Evolutionary conservation across 2,113 vertebrate species (phyloP), one percentile per base, ranked within the genome.

Genomic region (Hiodon alosoides): DNA sequence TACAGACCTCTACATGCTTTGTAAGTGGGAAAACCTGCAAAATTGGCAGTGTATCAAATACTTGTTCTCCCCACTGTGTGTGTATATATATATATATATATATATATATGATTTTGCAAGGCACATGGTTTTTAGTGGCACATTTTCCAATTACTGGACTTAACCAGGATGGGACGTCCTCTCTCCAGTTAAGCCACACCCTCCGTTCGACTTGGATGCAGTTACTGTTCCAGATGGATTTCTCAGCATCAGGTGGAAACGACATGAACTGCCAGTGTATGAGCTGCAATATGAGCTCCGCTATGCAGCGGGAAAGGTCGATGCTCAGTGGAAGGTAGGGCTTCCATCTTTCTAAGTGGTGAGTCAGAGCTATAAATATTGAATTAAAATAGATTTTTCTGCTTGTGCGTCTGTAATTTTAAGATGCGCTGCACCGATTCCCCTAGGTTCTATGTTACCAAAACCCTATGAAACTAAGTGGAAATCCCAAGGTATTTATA

Each of bases 171-270:
- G 70, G 50, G 60, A 31, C 70, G 79, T 55, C 73, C 3, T 62
- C 50, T 59, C 67, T 78, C 77, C 80, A 99, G 97, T 97, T 69
- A 98, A 94, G 82, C 95, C 93, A 0, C 83, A 91, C 59, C 75
- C 92, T 74, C 94, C 95, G 9, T 87, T 85, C 6, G 82, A 52
- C 0, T 80, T 98, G 47, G 79, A 77, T 78, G 95, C 94, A 50
- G 89, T 93, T 72, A 94, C 80, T 74, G 81, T 51, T 72, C 87
- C 86, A 2, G 78, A 66, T 2, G 92, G 94, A 53, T 84, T 91
- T 77, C 85, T 99, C 77, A 89, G 70, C 2, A 82, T 96, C 50
- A 90, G 85, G 50, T 98, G 97, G 97, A 77, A 76, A 61, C 85
- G 84, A 14, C 93, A 94, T 0, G 0, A 62, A 0, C 90, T 96